Evolutionary conservation across 2,888 invertebrate species (phyloP).

Genomic region (Xestia sexstrigata): DNA sequence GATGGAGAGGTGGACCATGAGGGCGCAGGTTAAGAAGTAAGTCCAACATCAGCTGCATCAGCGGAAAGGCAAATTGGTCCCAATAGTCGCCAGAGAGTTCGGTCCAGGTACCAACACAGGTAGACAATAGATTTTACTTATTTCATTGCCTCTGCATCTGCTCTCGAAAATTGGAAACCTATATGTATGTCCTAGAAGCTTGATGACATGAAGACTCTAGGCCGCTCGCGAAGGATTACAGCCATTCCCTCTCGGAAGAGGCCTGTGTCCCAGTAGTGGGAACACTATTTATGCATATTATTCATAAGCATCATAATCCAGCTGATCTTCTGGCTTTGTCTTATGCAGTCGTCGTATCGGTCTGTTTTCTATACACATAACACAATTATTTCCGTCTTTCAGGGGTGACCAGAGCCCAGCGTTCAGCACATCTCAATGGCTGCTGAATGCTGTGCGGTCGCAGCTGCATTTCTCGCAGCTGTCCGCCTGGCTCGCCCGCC

Average conservation of each 20-base stretch:
- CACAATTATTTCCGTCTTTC: constrained; percentile 59
- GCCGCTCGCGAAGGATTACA: not conserved
- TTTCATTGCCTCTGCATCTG: not conserved
- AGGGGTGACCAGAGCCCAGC: constrained; percentile 86
- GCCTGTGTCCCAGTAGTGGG: not conserved
- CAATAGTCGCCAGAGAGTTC: not conserved
- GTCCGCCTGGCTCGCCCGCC: constrained; percentile 95
- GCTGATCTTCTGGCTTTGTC: not conserved
- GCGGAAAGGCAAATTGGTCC: not conserved
- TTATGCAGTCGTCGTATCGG: not conserved
- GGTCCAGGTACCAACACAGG: not conserved
- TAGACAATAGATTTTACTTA: not conserved
- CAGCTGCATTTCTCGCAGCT: constrained; percentile 99
- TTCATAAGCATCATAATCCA: not conserved
- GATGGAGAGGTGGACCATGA: constrained; percentile 96
- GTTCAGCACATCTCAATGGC: constrained; percentile 92
- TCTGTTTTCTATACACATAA: not conserved
- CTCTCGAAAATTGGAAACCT: not conserved
- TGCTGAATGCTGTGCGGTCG: constrained; percentile 98
- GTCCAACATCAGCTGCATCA: constrained; percentile 47
- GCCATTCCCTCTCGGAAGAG: not conserved
- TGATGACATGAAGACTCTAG: not conserved
- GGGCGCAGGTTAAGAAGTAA: constrained; percentile 88
- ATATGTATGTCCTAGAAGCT: not conserved
- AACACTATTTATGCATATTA: not conserved